Evolutionary conservation across 2,113 vertebrate species (phyloP).

Genomic region (Etheostoma cragini): DNA sequence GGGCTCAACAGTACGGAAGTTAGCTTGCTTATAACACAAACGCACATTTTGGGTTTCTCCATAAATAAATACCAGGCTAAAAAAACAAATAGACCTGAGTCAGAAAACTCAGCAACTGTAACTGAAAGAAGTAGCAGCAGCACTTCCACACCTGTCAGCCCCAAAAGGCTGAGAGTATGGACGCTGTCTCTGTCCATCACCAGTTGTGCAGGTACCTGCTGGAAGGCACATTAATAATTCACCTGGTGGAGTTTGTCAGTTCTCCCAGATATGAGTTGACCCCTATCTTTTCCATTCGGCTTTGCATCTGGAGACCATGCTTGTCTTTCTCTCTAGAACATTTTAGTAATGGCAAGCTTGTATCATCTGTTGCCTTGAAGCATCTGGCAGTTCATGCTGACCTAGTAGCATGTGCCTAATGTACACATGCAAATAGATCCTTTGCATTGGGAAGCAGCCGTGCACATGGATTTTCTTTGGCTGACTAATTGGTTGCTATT

Average conservation of each 20-base stretch:
- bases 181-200: not conserved
- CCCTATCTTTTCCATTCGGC: not conserved
- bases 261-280: not conserved
- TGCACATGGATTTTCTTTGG: not conserved
- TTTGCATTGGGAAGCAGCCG: not conserved
- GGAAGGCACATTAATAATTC: slow-evolving; percentile 18
- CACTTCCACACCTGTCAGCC: no score
- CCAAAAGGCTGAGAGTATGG: not conserved
- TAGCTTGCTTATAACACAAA: no score
- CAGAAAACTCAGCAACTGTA: no score
- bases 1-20: no score
- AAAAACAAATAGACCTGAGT: no score
- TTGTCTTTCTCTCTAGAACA: not conserved
- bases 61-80: no score
- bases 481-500: not conserved
- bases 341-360: not conserved
- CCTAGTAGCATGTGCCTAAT: not conserved
- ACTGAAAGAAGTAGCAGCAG: no score
- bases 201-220: not conserved
- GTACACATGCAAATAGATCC: slow-evolving; percentile 6
- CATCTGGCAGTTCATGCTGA: slow-evolving; percentile 16
- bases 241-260: not conserved
- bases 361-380: not conserved
- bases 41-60: no score
- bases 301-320: not conserved